Conservation (phyloP, 2,797 vertebrate species). For the Podarcis siculus region DNA sequence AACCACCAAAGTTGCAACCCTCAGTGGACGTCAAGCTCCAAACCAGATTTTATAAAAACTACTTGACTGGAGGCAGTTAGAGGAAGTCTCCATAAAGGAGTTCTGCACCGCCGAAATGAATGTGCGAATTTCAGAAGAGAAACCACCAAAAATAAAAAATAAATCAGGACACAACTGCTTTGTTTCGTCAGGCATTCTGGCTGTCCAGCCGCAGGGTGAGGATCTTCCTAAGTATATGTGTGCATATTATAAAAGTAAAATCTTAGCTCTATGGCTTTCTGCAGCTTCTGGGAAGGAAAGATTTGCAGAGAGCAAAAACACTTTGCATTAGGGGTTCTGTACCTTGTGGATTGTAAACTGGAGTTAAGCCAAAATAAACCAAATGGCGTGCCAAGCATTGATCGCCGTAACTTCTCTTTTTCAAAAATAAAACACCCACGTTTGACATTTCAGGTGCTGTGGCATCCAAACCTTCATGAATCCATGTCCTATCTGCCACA, state of each 20-base stretch:
- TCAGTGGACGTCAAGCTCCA: too few species aligned
- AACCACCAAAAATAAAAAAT: neutral
- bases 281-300: neutral
- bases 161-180: too few species aligned
- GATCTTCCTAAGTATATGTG: too few species aligned
- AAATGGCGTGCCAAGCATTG: neutral
- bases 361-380: constrained; percentile 9
- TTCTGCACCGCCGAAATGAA: neutral
- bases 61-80: neutral
- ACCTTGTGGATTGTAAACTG: neutral
- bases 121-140: neutral
- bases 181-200: neutral
- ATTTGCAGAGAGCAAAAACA: constrained; percentile 35
- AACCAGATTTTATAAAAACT: neutral
- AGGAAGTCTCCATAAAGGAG: too few species aligned
- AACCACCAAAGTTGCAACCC: neutral
- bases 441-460: neutral
- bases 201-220: too few species aligned
- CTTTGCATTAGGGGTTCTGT: neutral
- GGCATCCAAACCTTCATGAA: neutral
- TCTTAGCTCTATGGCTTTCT: neutral
- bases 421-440: too few species aligned
- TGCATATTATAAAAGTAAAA: neutral
- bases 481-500: neutral
- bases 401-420: neutral